Evolutionary conservation across 2,888 invertebrate genomes (phyloP).

Genomic region (Stenoptilia bipunctidactyla): DNA sequence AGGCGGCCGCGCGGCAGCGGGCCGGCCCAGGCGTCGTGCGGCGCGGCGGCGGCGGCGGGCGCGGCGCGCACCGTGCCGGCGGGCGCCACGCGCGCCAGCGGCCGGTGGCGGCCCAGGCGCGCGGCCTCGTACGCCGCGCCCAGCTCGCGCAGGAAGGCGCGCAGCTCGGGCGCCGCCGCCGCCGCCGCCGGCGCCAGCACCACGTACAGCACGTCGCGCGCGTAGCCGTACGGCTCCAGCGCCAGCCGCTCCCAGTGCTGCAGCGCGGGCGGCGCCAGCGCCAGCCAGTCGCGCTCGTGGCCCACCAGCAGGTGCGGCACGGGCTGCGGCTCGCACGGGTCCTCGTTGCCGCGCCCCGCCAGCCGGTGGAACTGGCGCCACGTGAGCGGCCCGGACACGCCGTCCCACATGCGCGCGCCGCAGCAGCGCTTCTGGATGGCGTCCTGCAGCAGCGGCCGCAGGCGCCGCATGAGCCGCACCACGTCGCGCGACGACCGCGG

Average conservation of each 20-base stretch:
- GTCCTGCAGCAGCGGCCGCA: slow-evolving; percentile 94
- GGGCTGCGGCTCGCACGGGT: slow-evolving; percentile 97
- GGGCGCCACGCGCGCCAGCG: slow-evolving; percentile 84
- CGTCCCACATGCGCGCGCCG: slow-evolving; percentile 91
- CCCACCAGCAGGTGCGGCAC: slow-evolving; percentile 95
- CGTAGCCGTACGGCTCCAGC: slow-evolving; percentile 96
- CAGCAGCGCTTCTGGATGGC: slow-evolving; percentile 95
- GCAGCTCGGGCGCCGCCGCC: slow-evolving; percentile 81
- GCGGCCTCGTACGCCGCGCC: slow-evolving; percentile 96
- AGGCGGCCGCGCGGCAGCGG: slow-evolving; percentile 84
- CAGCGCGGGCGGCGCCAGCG: slow-evolving; percentile 93
- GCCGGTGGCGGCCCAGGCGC: slow-evolving; percentile 92
- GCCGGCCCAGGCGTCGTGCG: slow-evolving; percentile 92
- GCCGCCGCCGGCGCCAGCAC: slow-evolving; percentile 95
- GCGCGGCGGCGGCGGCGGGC: slow-evolving; percentile 20
- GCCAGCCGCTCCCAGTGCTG: slow-evolving; percentile 97
- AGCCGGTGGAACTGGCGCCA: slow-evolving; percentile 98
- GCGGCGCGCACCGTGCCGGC: slow-evolving; percentile 90
- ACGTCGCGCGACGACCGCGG: slow-evolving; percentile 93
- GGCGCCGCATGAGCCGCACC: slow-evolving; percentile 82
- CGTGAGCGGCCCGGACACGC: slow-evolving; percentile 96
- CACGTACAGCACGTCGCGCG: slow-evolving; percentile 94
- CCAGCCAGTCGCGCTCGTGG: slow-evolving; percentile 95
- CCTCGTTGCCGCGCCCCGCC: slow-evolving; percentile 94
- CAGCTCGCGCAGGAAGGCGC: slow-evolving; percentile 92